Evolutionary conservation across 2,797 vertebrate species (phyloP), one percentile per base, ranked within the genome.

Genomic region (Paedocypris micromegethes): DNA sequence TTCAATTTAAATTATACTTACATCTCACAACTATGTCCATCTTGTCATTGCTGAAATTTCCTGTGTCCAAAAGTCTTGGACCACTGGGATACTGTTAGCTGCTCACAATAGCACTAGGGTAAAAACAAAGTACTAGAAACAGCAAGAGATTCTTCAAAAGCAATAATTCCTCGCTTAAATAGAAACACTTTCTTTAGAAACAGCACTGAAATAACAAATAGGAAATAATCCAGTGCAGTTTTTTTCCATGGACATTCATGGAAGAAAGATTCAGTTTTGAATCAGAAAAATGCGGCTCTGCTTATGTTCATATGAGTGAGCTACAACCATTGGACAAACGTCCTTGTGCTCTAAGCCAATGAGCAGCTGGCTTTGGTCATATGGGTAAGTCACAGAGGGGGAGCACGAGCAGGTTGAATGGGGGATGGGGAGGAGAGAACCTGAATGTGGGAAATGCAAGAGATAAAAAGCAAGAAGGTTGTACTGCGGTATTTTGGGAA

Each of bases 231-330:
- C 9, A 57, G 39, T 63, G 86, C 63, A 85, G 78, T 6, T 46
- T 68, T 68, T 74, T 64, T 46, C 52, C 56, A 65, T 56, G 39
- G 54, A 66, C 57, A 69, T 59, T 66, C 62, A 38, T 67, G 65
- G 70, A 70, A 74, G 65, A 81, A 58, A 66, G 58, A 80, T 83
- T 80, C 82, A 72, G 79, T 77, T 76, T 79, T 80, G 43, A 81
- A 76, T 81, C 68, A 83, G 72, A 80, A 82, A 85, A 82, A 77
- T 87, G 83, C 76, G 87, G 88, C 85, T 86, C 85, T 84, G 89
- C 90, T 90, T 88, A 90, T 91, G 89, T 90, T 86, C 90, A 85
- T 88, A 75, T 76, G 74, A 86, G 84, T 79, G 78, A 83, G 80
- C 74, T 23, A 71, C 76, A 79, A 79, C 80, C 83, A 92, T 93